Conservation (phyloP, 1,140 invertebrate species). For the Reticulitermes speratus region DNA sequence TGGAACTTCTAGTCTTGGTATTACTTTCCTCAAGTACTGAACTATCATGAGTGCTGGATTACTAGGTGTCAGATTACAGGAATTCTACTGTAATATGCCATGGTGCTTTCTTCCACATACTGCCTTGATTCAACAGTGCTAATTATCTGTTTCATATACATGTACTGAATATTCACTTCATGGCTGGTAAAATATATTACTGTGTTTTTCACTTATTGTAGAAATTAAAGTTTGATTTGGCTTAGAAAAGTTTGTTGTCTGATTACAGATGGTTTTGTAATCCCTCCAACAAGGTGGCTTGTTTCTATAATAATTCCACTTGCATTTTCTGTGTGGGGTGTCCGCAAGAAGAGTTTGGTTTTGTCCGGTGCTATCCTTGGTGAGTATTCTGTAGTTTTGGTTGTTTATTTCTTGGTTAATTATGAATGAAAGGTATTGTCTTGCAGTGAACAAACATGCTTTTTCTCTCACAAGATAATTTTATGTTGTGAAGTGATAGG, state of each 20-base stretch:
- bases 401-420: neutral
- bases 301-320: constrained; percentile 66
- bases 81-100: no score
- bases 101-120: no score
- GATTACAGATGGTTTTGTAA: constrained; percentile 59
- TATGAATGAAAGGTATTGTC: constrained; percentile 4
- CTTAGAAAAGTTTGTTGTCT: constrained; percentile 30
- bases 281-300: constrained; percentile 74
- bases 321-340: constrained; percentile 63
- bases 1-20: no score
- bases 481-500: no score
- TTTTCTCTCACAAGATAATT: no score
- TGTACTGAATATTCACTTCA: neutral
- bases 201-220: neutral
- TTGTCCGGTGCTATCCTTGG: constrained; percentile 70
- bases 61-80: no score
- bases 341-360: constrained; percentile 65
- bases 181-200: neutral
- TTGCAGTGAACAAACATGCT: no score
- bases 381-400: constrained; percentile 40
- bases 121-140: neutral
- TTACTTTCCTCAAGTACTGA: no score
- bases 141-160: neutral
- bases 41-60: no score
- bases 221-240: constrained; percentile 9